phyloP scores from a whole-genome alignment of 2,113 vertebrate genomes.

The Orientallactaga bullata region DNA sequence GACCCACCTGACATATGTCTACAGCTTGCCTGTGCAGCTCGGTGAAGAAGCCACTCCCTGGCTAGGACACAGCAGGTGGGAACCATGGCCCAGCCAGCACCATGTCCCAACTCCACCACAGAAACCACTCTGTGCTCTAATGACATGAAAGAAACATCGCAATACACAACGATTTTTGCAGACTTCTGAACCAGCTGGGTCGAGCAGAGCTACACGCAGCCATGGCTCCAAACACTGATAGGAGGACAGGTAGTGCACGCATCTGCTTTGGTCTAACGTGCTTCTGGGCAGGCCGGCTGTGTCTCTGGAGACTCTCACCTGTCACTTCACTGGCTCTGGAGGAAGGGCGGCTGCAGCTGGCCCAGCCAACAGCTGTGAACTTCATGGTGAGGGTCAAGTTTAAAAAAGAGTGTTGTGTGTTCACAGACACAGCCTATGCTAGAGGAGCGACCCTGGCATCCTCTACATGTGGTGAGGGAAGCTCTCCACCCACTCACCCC shows the following conservation, averaged over 20 bases:
- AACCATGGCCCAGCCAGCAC: background rate
- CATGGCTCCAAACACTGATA: background rate
- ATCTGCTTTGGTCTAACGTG: background rate
- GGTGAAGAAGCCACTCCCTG: background rate
- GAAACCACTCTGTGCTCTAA: background rate
- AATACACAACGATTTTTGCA: too few species aligned
- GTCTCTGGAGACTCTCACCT: background rate
- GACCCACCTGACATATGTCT: background rate
- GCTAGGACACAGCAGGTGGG: background rate
- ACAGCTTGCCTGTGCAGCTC: background rate
- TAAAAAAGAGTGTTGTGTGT: background rate
- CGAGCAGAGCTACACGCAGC: background rate
- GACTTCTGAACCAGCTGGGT: background rate
- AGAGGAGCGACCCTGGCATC: background rate
- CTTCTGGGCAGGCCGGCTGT: background rate
- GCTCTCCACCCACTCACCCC: background rate
- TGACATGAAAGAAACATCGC: background rate
- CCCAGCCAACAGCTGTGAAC: background rate
- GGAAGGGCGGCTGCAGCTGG: background rate
- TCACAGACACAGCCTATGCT: too few species aligned
- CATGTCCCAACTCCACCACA: too few species aligned
- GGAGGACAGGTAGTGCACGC: background rate
- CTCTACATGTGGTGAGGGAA: background rate
- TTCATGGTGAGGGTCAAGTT: background rate
- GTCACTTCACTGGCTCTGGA: too few species aligned